phyloP scores from a whole-genome alignment of 2,113 vertebrate species.

The Ceyx margarethae region DNA sequence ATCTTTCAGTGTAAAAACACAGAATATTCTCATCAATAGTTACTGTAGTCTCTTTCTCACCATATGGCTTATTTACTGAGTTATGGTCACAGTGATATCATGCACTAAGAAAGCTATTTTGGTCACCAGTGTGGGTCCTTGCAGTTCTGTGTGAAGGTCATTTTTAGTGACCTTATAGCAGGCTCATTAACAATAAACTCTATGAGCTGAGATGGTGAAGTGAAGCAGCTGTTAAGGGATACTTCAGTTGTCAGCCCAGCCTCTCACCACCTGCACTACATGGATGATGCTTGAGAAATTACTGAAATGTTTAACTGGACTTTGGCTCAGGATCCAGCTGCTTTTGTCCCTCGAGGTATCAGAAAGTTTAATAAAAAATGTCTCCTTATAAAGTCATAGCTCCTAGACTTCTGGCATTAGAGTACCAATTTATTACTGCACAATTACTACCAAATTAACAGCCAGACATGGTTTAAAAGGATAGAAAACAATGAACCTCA shows the following conservation, averaged over 20 bases:
- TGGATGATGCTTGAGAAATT: constrained; percentile 30
- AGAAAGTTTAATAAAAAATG: constrained; percentile 32
- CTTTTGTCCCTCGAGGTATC: not conserved
- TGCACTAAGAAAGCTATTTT: constrained; percentile 5
- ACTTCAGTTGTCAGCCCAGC: constrained; percentile 28
- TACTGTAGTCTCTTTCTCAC: not conserved
- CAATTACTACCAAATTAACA: not conserved
- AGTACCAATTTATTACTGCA: not conserved
- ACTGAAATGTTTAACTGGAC: constrained; percentile 59
- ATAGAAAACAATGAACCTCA: constrained; percentile 4
- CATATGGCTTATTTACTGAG: not conserved
- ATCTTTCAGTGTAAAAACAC: not conserved
- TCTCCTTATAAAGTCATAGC: not conserved
- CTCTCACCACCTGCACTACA: not conserved
- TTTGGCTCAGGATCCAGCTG: constrained; percentile 24
- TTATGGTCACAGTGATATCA: not conserved
- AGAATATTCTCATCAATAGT: not conserved
- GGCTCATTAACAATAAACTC: constrained; percentile 56
- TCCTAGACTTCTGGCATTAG: rapidly evolving
- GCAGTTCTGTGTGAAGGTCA: constrained; percentile 46
- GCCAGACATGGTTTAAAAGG: not conserved
- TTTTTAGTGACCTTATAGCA: constrained; percentile 48
- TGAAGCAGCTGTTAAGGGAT: constrained; percentile 55
- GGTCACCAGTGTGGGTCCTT: constrained; percentile 6
- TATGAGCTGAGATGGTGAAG: constrained; percentile 49